These are phyloP conservation scores for Idris sp. DNA, from an alignment of 1,140 invertebrate genomes.

Conservation along the genomic window DNA sequence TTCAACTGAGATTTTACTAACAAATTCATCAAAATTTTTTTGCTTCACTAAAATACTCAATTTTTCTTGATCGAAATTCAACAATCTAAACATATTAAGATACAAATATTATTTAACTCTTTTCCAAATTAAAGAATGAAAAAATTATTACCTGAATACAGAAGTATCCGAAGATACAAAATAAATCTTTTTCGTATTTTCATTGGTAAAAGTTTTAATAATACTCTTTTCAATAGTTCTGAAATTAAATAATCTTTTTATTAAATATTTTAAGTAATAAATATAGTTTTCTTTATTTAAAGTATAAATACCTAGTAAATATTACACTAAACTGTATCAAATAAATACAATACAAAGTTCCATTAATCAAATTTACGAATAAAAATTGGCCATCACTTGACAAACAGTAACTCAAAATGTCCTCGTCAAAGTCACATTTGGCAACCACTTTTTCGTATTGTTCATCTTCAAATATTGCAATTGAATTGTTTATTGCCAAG, in stretches of 20 bases:
- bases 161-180: constrained; percentile 19
- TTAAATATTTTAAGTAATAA: too few species aligned
- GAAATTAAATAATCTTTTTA: constrained; percentile 11
- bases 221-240: constrained; percentile 27
- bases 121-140: too few species aligned
- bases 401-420: constrained; percentile 64
- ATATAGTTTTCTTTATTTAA: too few species aligned
- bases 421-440: constrained; percentile 64
- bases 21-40: too few species aligned
- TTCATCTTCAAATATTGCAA: constrained; percentile 71
- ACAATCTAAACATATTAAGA: too few species aligned
- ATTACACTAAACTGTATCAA: constrained; percentile 29
- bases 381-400: constrained; percentile 64
- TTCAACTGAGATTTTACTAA: too few species aligned
- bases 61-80: too few species aligned
- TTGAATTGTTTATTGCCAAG: constrained; percentile 68
- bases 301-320: too few species aligned
- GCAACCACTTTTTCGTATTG: constrained; percentile 63
- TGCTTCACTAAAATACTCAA: too few species aligned
- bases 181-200: constrained; percentile 13
- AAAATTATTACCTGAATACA: constrained; percentile 61
- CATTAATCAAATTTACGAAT: constrained; percentile 61
- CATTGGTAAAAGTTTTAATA: constrained; percentile 34
- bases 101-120: too few species aligned
- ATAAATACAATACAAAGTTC: constrained; percentile 65